Evolutionary conservation across 2,113 vertebrate genomes (phyloP).

Genomic region (Danionella cerebrum): DNA sequence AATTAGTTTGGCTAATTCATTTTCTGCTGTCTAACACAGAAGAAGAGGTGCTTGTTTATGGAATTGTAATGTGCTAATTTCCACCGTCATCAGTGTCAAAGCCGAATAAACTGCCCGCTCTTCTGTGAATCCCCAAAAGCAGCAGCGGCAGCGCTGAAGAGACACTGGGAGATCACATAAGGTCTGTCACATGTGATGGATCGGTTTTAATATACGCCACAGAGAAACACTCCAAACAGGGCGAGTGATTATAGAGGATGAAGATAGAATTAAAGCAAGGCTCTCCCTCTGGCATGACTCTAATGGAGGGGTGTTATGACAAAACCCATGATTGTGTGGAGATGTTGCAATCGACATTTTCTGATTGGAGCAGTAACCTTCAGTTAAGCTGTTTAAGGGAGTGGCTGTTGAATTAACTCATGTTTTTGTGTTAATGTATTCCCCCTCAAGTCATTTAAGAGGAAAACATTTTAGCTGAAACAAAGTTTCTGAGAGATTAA

Average conservation of each 20-base stretch:
- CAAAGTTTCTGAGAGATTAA: too few relatives aligned
- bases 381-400: not conserved
- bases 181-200: constrained; percentile 59
- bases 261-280: constrained; percentile 31
- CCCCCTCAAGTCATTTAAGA: too few relatives aligned
- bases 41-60: not conserved
- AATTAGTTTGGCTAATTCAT: constrained; percentile 4
- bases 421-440: too few relatives aligned
- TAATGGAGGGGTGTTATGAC: constrained; percentile 18
- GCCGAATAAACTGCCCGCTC: constrained; percentile 5
- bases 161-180: constrained; percentile 41
- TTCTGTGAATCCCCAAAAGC: constrained; percentile 32
- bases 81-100: not conserved
- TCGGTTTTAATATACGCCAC: constrained; percentile 62
- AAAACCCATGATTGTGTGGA: constrained; percentile 26
- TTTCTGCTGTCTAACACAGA: not conserved
- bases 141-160: constrained; percentile 25
- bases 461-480: too few relatives aligned
- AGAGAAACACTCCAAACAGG: constrained; percentile 46
- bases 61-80: constrained; percentile 6
- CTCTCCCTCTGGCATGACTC: constrained; percentile 13
- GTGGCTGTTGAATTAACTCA: too few relatives aligned
- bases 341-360: constrained; percentile 6
- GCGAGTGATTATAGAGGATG: constrained; percentile 29
- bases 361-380: constrained; percentile 23